phyloP scores from a whole-genome alignment of 2,113 vertebrate genomes.

The Tragulus kanchil region DNA sequence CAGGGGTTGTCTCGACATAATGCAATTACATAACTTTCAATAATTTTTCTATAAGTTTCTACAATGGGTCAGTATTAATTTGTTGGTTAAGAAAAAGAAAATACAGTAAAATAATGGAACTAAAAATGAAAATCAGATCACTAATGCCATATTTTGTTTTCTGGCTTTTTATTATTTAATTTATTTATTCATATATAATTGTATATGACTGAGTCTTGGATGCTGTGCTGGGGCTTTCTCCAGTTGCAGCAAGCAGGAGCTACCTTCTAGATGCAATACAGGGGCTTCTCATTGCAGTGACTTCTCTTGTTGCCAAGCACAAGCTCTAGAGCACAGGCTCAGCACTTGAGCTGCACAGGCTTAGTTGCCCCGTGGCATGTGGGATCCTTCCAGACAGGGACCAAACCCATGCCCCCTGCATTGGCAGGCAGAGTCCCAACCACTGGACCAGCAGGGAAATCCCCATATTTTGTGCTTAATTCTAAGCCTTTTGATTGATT shows the following conservation, averaged over 20 bases:
- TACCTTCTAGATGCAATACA: fast-evolving
- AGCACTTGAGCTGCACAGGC: background rate
- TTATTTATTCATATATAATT: background rate
- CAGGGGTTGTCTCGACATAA: background rate
- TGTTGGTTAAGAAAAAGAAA: slow-evolving; percentile 18
- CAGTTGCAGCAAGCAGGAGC: background rate
- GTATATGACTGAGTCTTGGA: too few species aligned
- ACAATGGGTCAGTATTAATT: background rate
- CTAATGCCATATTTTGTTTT: background rate
- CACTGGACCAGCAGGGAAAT: background rate
- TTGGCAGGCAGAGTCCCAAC: background rate
- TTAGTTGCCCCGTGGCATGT: background rate
- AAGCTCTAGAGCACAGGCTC: background rate
- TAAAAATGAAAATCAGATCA: background rate
- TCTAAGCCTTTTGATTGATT: background rate
- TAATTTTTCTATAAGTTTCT: background rate
- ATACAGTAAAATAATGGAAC: background rate
- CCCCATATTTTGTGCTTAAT: background rate
- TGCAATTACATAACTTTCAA: background rate
- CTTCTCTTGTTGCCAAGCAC: background rate
- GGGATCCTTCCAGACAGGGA: background rate
- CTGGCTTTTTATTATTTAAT: background rate
- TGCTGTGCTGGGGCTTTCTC: background rate
- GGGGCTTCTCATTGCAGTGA: background rate
- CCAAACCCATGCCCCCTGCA: background rate